Conservation (phyloP, 2,888 invertebrate genomes). For the Cephus pulcher region DNA sequence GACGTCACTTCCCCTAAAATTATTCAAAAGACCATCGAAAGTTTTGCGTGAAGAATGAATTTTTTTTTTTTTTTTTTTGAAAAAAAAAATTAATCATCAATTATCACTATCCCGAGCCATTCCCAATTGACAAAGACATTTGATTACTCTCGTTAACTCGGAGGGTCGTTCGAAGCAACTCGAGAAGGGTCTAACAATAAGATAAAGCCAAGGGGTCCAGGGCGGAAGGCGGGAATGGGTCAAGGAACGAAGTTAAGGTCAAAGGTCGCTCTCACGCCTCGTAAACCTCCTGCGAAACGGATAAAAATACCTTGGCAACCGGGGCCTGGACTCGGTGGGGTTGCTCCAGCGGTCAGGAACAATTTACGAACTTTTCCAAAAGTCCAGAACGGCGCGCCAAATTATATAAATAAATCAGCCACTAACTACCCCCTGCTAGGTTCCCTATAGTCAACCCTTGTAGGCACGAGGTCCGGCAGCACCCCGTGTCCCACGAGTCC, state of each 20-base stretch:
- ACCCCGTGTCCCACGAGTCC: neutral
- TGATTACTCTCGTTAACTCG: neutral
- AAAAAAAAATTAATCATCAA: neutral
- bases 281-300: neutral
- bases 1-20: neutral
- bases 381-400: slow-evolving; percentile 33
- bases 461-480: neutral
- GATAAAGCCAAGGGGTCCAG: neutral
- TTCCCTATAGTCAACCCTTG: neutral
- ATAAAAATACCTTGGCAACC: neutral
- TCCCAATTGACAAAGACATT: neutral
- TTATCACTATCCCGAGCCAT: neutral
- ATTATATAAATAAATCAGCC: slow-evolving; percentile 52
- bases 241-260: neutral
- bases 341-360: slow-evolving; percentile 28
- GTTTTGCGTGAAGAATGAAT: neutral
- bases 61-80: neutral
- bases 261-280: neutral
- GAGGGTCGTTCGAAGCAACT: neutral
- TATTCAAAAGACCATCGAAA: neutral
- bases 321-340: neutral
- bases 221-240: neutral
- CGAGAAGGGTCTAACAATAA: neutral
- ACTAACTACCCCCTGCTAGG: slow-evolving; percentile 33
- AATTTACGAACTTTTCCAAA: slow-evolving; percentile 41